A percentile compares a stretch with the other conserved stretches of the same genome.
Evolutionary conservation across 1,140 invertebrate species (phyloP).

Genomic region (Contarinia nasturtii): DNA sequence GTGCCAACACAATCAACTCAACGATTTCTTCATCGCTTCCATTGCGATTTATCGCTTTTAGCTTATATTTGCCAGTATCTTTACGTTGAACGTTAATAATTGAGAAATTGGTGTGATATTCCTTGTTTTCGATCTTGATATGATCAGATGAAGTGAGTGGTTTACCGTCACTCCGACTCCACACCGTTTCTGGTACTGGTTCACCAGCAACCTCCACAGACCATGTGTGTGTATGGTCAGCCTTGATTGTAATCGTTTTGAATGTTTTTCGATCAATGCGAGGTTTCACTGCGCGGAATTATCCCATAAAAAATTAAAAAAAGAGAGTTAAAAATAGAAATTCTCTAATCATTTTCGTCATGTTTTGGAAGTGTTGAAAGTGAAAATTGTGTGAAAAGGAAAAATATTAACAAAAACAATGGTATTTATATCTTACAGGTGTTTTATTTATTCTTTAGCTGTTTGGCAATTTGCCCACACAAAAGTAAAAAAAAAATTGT

Average conservation of each 20-base stretch:
- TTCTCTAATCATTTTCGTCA: too few relatives aligned
- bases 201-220: constrained; percentile 79
- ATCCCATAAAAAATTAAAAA: constrained; percentile 27
- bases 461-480: too few relatives aligned
- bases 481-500: too few relatives aligned
- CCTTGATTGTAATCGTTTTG: constrained; percentile 70
- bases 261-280: constrained; percentile 81
- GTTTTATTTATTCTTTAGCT: too few relatives aligned
- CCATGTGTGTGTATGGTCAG: constrained; percentile 84
- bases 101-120: constrained; percentile 80
- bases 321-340: too few relatives aligned
- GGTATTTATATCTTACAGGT: too few relatives aligned
- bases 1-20: constrained; percentile 77
- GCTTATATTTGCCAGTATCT: constrained; percentile 80
- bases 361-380: too few relatives aligned
- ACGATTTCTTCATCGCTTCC: constrained; percentile 78
- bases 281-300: constrained; percentile 79
- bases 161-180: constrained; percentile 71
- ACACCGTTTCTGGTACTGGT: constrained; percentile 63
- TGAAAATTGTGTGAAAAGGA: too few relatives aligned
- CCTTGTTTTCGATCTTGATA: constrained; percentile 74
- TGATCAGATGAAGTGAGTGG: constrained; percentile 62
- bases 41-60: constrained; percentile 74
- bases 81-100: constrained; percentile 64
- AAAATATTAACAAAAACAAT: too few relatives aligned